Percentiles rank a stretch among this genome's conserved stretches.
Conservation (phyloP, 2,888 invertebrate species). For the Nephrotoma flavescens region DNA sequence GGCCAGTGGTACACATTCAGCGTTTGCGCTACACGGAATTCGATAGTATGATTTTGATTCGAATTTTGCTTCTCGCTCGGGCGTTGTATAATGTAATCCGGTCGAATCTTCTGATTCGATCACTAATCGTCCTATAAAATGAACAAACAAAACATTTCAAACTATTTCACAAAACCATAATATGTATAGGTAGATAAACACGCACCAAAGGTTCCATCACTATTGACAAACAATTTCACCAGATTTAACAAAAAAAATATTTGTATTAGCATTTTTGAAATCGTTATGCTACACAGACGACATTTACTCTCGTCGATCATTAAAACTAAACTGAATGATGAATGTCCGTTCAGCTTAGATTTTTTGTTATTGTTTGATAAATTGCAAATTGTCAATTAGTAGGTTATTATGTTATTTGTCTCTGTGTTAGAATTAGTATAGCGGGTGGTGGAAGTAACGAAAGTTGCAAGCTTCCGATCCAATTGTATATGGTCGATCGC, state of each 20-base stretch:
- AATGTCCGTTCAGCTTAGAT: not conserved
- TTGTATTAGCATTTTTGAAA: not conserved
- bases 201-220: constrained; percentile 3
- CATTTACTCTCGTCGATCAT: not conserved
- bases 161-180: not conserved
- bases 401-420: not conserved
- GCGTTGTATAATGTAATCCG: not conserved
- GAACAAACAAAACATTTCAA: not conserved
- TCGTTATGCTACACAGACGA: not conserved
- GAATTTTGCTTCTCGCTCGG: not conserved
- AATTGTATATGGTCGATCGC: not conserved
- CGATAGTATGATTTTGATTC: constrained; percentile 1
- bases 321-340: not conserved
- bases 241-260: not conserved
- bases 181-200: not conserved
- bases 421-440: not conserved
- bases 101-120: constrained; percentile 5
- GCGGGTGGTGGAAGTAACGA: not conserved
- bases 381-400: not conserved
- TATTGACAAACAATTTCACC: not conserved
- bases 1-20: constrained; percentile 28
- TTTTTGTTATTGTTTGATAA: not conserved
- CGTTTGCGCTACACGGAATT: constrained; percentile 16
- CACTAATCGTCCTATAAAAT: not conserved
- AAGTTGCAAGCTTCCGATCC: not conserved